These are phyloP conservation scores for Chironomus tepperi DNA, from an alignment of 1,140 invertebrate genomes.

Conservation along the genomic window DNA sequence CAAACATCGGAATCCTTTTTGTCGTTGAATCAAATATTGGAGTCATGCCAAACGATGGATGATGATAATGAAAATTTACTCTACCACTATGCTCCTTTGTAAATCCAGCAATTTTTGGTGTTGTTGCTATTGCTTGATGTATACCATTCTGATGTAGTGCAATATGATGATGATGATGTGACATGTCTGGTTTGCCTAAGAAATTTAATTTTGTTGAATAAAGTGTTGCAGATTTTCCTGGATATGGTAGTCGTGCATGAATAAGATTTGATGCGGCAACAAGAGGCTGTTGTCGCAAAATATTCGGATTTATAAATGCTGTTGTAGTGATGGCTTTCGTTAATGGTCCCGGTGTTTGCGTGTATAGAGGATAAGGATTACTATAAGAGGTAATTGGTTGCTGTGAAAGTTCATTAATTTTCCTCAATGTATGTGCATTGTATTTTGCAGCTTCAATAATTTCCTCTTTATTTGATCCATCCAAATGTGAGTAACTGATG, in stretches of 20 bases:
- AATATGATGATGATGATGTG: not conserved
- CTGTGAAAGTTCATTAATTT: not conserved
- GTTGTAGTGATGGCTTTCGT: not conserved
- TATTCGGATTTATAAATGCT: not conserved
- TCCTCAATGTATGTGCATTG: not conserved
- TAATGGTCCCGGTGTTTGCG: not conserved
- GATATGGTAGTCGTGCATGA: not conserved
- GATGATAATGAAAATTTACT: slow-evolving; percentile 16
- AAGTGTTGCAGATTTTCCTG: not conserved
- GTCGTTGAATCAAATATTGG: not conserved
- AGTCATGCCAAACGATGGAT: slow-evolving; percentile 5
- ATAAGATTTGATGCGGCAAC: not conserved
- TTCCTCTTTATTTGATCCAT: not conserved
- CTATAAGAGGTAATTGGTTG: slow-evolving; percentile 8
- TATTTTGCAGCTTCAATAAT: not conserved
- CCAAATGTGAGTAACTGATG: not conserved
- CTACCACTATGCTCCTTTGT: not conserved
- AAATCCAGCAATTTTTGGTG: slow-evolving; percentile 5
- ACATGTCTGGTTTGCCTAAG: not conserved
- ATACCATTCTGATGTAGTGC: slow-evolving; percentile 6
- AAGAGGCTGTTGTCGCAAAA: not conserved
- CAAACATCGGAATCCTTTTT: not conserved
- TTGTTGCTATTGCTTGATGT: not conserved
- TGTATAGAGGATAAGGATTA: not conserved
- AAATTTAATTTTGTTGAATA: slow-evolving; percentile 10